phyloP scores from a whole-genome alignment of 2,113 vertebrate genomes.

The Hippolais icterina region DNA sequence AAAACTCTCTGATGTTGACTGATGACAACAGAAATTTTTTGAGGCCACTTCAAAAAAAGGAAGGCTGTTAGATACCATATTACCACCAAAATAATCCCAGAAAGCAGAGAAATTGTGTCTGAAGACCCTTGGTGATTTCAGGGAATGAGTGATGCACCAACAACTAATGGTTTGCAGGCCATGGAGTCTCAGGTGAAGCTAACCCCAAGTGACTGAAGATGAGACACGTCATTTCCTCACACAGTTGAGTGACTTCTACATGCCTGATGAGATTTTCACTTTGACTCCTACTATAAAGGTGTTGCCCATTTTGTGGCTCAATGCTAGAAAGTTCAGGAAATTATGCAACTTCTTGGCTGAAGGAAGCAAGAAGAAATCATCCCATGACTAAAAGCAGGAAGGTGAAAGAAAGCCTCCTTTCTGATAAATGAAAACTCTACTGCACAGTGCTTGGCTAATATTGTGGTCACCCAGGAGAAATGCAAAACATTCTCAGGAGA shows the following conservation, averaged over 20 bases:
- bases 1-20: background rate
- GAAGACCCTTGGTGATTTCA: background rate
- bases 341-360: background rate
- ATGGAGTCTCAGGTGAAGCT: accelerated
- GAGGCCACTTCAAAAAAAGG: background rate
- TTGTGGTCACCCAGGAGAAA: background rate
- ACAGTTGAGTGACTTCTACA: background rate
- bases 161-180: background rate
- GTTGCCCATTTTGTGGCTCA: background rate
- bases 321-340: background rate
- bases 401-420: background rate
- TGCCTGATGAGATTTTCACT: background rate
- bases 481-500: background rate
- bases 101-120: background rate
- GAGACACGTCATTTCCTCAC: background rate
- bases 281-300: background rate
- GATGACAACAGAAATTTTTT: background rate
- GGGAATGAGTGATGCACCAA: too few relatives aligned
- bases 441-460: background rate
- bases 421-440: background rate
- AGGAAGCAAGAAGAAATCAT: background rate
- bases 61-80: accelerated
- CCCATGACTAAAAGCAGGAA: background rate
- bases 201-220: background rate
- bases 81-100: background rate